phyloP scores from a whole-genome alignment of 2,797 vertebrate species.

The Helicolenus hilgendorfi region DNA sequence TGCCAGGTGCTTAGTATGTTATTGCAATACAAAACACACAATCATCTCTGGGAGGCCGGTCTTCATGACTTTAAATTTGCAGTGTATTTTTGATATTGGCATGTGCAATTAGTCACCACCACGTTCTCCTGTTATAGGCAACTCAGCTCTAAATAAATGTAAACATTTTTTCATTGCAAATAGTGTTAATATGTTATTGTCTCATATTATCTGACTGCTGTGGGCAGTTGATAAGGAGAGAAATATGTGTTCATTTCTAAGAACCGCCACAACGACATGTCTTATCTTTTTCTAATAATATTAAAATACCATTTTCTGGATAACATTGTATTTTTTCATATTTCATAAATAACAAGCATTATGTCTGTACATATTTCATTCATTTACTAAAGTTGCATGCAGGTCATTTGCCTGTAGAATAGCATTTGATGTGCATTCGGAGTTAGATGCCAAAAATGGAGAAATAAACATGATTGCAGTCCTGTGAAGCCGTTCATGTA shows the following conservation, averaged over 20 bases:
- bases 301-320: conserved; percentile 45
- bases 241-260: conserved; percentile 12
- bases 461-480: conserved; percentile 62
- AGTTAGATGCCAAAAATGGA: conserved; percentile 45
- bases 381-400: conserved; percentile 78
- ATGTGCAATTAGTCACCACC: conserved; percentile 58
- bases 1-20: conserved; percentile 71
- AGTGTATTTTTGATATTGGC: conserved; percentile 82
- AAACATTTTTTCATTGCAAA: conserved; percentile 12
- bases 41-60: conserved; percentile 78
- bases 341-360: conserved; percentile 31
- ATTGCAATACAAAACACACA: conserved; percentile 75
- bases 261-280: not conserved
- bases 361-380: conserved; percentile 48
- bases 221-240: conserved; percentile 1
- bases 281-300: not conserved
- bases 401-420: conserved; percentile 74
- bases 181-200: conserved; percentile 46
- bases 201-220: conserved; percentile 29
- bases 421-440: conserved; percentile 67
- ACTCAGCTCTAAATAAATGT: not conserved
- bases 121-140: conserved; percentile 9
- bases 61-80: conserved; percentile 66
- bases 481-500: conserved; percentile 38
- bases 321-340: conserved; percentile 54